Percentiles rank a stretch among this genome's conserved stretches.
Conservation (phyloP, 2,113 vertebrate species). For the Oncorhynchus keta region DNA sequence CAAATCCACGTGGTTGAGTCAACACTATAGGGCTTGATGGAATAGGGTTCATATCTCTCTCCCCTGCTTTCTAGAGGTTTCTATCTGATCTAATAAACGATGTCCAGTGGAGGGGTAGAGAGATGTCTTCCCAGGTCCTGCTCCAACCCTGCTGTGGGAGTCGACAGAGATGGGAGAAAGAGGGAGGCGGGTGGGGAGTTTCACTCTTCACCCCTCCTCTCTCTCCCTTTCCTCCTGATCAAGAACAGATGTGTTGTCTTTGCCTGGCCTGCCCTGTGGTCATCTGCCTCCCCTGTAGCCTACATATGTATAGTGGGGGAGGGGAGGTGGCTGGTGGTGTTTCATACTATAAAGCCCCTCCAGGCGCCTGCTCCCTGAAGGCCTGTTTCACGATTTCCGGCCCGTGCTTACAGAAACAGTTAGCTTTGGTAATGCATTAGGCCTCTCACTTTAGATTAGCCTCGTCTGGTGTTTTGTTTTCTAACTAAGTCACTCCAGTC, state of each 20-base stretch:
- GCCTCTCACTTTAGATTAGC: too few species aligned
- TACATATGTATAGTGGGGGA: too few species aligned
- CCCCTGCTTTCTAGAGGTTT: too few species aligned
- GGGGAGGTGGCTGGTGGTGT: background rate
- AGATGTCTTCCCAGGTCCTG: too few species aligned
- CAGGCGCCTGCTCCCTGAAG: background rate
- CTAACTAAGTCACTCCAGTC: too few species aligned
- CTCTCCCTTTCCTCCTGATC: background rate
- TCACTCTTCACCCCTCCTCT: background rate
- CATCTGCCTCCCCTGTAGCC: too few species aligned
- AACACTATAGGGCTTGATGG: background rate
- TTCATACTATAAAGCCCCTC: background rate
- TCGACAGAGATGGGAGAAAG: too few species aligned
- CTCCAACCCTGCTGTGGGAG: too few species aligned
- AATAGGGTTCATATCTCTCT: background rate
- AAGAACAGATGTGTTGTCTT: conserved; percentile 9
- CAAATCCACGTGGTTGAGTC: too few species aligned
- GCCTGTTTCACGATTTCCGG: background rate
- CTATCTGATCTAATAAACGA: too few species aligned
- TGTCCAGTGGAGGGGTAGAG: too few species aligned
- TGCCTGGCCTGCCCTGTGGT: background rate
- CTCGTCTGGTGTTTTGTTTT: too few species aligned
- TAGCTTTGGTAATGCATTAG: background rate
- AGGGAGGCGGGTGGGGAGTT: background rate
- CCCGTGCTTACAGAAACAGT: background rate